phyloP scores from a whole-genome alignment of 2,888 invertebrate genomes.

The Diabrotica balteata region DNA sequence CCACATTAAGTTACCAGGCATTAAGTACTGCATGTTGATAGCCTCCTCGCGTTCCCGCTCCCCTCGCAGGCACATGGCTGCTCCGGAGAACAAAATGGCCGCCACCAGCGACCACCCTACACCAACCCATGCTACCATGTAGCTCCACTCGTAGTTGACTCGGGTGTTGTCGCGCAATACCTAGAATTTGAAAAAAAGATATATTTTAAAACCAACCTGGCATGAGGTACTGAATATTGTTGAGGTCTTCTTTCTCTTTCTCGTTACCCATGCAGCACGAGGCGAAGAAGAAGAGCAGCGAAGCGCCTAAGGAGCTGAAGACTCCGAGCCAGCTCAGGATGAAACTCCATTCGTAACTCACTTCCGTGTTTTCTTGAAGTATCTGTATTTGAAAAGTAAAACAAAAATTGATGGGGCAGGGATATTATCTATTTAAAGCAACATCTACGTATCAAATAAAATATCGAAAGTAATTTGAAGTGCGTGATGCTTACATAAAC shows the following conservation, averaged over 20 bases:
- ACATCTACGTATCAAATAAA: constrained; percentile 3
- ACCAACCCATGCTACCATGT: constrained; percentile 96
- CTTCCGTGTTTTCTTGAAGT: constrained; percentile 74
- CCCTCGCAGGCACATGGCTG: constrained; percentile 92
- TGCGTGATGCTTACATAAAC: too few species aligned
- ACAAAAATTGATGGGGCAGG: constrained; percentile 17
- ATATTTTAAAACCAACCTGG: constrained; percentile 67
- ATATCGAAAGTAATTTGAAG: not conserved
- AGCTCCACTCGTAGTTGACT: constrained; percentile 95
- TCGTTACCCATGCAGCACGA: constrained; percentile 81
- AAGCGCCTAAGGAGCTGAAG: constrained; percentile 75
- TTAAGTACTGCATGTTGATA: constrained; percentile 96
- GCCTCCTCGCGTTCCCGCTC: constrained; percentile 94
- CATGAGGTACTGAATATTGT: constrained; percentile 88
- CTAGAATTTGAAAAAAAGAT: constrained; percentile 61
- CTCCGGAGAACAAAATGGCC: constrained; percentile 91
- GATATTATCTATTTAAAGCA: constrained; percentile 2
- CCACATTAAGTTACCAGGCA: constrained; percentile 78
- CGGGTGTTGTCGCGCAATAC: constrained; percentile 85
- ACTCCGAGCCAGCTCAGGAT: constrained; percentile 85
- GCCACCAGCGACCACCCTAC: constrained; percentile 90
- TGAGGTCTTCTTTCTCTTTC: constrained; percentile 74
- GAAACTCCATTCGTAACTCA: constrained; percentile 87
- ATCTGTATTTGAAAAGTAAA: constrained; percentile 61
- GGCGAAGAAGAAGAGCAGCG: constrained; percentile 80